Conservation (phyloP, 2,113 vertebrate genomes). For the Geococcyx californianus region DNA sequence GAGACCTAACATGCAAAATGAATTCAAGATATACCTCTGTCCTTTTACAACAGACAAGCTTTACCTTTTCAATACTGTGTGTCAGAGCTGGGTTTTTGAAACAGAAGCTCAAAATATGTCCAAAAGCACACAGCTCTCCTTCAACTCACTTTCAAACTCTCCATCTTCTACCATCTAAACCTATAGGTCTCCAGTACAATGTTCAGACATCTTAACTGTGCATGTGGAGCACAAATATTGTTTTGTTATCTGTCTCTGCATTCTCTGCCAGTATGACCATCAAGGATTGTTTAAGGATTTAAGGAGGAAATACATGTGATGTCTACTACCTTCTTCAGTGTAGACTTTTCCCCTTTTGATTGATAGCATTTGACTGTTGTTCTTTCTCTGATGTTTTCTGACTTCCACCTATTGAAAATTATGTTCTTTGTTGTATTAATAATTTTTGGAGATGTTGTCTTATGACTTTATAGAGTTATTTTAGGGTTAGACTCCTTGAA, state of each 20-base stretch:
- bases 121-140: not conserved
- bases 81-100: not conserved
- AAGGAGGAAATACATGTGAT: not conserved
- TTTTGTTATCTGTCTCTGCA: not conserved
- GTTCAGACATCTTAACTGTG: not conserved
- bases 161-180: not conserved
- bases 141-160: not conserved
- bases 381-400: not conserved
- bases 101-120: not conserved
- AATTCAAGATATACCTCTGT: not conserved
- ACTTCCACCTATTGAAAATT: slow-evolving; percentile 55
- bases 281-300: not conserved
- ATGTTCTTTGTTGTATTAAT: not conserved
- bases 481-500: not conserved
- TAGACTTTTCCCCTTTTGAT: not conserved
- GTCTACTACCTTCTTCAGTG: not conserved
- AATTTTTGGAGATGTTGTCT: slow-evolving; percentile 9
- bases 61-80: not conserved
- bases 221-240: not conserved
- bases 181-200: not conserved
- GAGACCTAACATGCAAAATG: not conserved
- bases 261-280: not conserved
- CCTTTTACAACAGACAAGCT: not conserved
- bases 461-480: not conserved
- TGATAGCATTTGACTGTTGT: slow-evolving; percentile 11